Base-by-base conservation (phyloP, 2,888 invertebrate species). In the Perdita meconis region DNA sequence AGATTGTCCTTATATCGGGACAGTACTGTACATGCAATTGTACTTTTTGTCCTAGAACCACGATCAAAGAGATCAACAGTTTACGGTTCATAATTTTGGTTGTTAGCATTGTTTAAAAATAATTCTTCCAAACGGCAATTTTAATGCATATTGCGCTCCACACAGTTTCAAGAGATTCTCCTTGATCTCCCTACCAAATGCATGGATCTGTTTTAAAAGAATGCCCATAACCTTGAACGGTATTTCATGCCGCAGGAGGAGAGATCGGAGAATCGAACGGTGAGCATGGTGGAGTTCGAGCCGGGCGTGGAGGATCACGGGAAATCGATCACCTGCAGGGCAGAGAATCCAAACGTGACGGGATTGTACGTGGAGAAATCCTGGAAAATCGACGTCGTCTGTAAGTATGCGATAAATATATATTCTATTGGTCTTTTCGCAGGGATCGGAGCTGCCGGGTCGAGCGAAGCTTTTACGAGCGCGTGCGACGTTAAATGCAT, bases 221-320 rank as follows among this genome's bases (percentile, higher is more conserved):
- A 42, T 16, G 22, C 44, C 19, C n/a, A n/a, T 30, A 30, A 36
- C 38, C 30, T 36, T 5, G 4, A 40, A 42, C 40, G 13, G 19
- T 38, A 13, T 63, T 24, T 51, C 12, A 13, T n/a, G n/a, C n/a
- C 57, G 10, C 94, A 97, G 97, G 96, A 96, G 93, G 96, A 96
- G 91, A 94, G 95, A 80, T 94, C 95, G 40, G 96, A 96, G 90
- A 97, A 97, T 93, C 94, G 96, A 87, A 97, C 97, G 82, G 95
- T 96, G 90, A 97, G 97, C 90, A 96, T 96, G 92, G 94, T 98
- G 93, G 96, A 96, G 93, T 97, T 97, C 94, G 96, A 96, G 89
- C 97, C 97, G 70, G 96, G 96, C 71, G 95, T 97, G 85, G 97
- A 97, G 90, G 97, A 98, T 93, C 97, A 97, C 93, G 97, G 97